Base-by-base conservation (phyloP, 2,113 vertebrate genomes). In the Chaetura pelagica region DNA sequence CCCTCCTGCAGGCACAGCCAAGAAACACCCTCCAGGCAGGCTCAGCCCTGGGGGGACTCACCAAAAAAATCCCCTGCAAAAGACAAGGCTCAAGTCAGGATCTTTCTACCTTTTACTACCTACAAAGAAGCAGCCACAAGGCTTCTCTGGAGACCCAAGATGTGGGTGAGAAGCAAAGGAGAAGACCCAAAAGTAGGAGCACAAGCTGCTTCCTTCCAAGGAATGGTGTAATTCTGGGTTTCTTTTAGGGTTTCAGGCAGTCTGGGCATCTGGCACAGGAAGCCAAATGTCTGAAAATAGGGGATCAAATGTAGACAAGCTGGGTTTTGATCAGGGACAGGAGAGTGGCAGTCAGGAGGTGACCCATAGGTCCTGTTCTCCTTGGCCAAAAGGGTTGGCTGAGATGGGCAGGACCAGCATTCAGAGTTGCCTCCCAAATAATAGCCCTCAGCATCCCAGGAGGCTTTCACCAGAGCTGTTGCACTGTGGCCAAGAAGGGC, bases 111-210 rank as follows among this genome's bases (percentile, higher is more conserved):
- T 77, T 57, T 66, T 15, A 10, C 51, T 46, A 35, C 51, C 80
- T 40, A 14, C 26, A 81, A 84, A 62, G 21, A 35, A 34, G 4
- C 20, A 7, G 18, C 2, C 24, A 19, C 1, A 32, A 48, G 75
- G 12, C 52, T 59, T 91, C 51, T 38, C 66, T 38, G 69, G 55
- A 54, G 83, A 64, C 52, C 62, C 1, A 0, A 0, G 6, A 6
- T 9, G 71, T 11, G 29, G 34, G 16, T 17, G 24, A 71, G 63
- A 55, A 49, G 34, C 38, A 23, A 21, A 35, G 18, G 64, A 77
- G 68, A 69, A 22, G 72, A 32, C 32, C 2, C 1, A 2, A 40
- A 73, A 44, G 1, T 0, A 7, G 32, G 64, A 22, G 30, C n/a
- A 19, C 0, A 27, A 92, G 57, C 64, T 55, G 34, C 57, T 89